Percentiles rank a stretch among this genome's conserved stretches.
Conservation (phyloP, 2,888 invertebrate genomes). For the Taphrorychus bicolor region DNA sequence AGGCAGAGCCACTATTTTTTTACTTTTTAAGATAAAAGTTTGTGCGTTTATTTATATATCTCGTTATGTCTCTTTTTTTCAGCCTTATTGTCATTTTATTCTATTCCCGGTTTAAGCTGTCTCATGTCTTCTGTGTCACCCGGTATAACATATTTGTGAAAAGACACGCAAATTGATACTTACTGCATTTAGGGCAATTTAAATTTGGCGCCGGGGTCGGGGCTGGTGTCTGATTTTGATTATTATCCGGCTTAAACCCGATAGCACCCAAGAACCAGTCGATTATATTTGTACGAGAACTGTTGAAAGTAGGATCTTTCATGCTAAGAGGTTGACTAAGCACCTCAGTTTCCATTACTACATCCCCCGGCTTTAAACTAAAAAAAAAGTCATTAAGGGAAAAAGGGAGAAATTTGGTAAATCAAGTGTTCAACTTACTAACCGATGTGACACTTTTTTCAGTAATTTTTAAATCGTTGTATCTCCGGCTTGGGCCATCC, state of each 20-base stretch:
- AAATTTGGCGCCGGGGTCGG: constrained; percentile 29
- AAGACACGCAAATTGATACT: no score
- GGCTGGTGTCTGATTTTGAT: constrained; percentile 21
- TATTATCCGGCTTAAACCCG: constrained; percentile 46
- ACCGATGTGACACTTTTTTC: no score
- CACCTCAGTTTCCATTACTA: constrained; percentile 33
- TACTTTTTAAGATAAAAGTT: no score
- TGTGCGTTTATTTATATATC: no score
- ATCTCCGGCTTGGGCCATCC: no score
- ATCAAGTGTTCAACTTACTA: background rate
- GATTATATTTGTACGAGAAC: constrained; percentile 45
- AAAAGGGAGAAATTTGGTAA: background rate
- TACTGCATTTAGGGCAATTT: constrained; percentile 51
- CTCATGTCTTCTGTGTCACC: no score
- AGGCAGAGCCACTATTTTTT: no score
- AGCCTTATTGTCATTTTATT: no score
- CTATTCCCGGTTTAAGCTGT: no score
- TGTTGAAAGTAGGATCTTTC: constrained; percentile 29
- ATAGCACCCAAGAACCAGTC: constrained; percentile 56
- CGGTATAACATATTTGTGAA: no score
- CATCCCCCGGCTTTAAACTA: constrained; percentile 32
- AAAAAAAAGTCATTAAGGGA: background rate
- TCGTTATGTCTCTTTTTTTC: no score
- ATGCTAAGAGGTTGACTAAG: constrained; percentile 22
- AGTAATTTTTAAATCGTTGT: no score